These are phyloP conservation scores for Canis aureus DNA, from an alignment of 2,113 vertebrate species.

Conservation along the genomic window DNA sequence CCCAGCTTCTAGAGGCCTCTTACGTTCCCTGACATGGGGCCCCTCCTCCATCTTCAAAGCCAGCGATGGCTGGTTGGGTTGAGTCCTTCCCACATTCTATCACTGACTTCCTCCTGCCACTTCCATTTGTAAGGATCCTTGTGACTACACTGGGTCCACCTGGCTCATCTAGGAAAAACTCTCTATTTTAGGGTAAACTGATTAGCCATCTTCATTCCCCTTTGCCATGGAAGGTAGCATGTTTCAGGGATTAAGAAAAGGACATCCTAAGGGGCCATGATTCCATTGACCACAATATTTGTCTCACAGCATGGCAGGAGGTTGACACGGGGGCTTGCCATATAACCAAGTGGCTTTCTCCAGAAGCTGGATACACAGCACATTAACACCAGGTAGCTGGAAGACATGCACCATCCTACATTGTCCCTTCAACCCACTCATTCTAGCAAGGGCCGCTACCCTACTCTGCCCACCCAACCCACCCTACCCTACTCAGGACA, in stretches of 20 bases:
- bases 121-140: background rate
- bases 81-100: rapidly evolving
- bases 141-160: background rate
- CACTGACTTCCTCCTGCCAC: background rate
- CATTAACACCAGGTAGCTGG: too few relatives aligned
- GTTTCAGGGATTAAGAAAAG: background rate
- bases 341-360: background rate
- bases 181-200: background rate
- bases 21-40: rapidly evolving
- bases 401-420: background rate
- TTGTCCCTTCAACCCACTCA: background rate
- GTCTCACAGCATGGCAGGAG: rapidly evolving
- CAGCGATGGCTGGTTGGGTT: background rate
- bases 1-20: background rate
- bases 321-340: background rate
- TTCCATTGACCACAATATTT: background rate
- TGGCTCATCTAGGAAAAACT: background rate
- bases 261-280: rapidly evolving
- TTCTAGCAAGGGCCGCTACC: background rate
- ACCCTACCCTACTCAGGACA: background rate
- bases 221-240: background rate
- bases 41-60: background rate
- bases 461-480: background rate
- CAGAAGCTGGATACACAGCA: background rate
- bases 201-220: background rate